These are phyloP conservation scores for Brenthis ino DNA, from an alignment of 2,888 invertebrate genomes.

Conservation along the genomic window DNA sequence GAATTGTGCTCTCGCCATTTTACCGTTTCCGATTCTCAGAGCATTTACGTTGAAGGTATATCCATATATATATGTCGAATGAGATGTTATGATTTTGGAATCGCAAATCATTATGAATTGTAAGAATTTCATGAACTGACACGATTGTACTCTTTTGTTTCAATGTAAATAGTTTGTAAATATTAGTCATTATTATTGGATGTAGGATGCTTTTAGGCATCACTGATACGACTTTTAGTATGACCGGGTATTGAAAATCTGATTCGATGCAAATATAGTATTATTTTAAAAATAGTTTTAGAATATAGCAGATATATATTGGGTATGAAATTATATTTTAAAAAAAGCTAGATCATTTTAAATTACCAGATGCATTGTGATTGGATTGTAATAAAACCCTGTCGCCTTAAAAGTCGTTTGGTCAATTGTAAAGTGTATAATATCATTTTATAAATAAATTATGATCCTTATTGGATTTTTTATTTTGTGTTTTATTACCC, in stretches of 20 bases:
- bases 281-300: constrained; percentile 29
- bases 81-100: not conserved
- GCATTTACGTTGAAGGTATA: constrained; percentile 33
- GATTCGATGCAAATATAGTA: constrained; percentile 33
- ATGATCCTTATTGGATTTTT: constrained; percentile 79
- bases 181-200: constrained; percentile 70
- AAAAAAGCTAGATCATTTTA: constrained; percentile 33
- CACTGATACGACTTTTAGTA: constrained; percentile 57
- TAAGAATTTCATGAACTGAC: constrained; percentile 30
- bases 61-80: not conserved
- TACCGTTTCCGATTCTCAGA: constrained; percentile 10
- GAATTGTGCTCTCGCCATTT: constrained; percentile 6
- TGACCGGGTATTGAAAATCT: constrained; percentile 53
- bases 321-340: constrained; percentile 32
- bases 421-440: constrained; percentile 81
- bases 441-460: constrained; percentile 79
- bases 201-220: constrained; percentile 66
- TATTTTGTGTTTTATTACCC: constrained; percentile 57
- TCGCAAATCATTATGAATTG: constrained; percentile 17
- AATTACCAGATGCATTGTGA: constrained; percentile 24
- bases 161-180: constrained; percentile 64
- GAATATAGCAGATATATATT: constrained; percentile 22
- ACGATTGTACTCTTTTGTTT: constrained; percentile 22
- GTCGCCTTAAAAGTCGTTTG: constrained; percentile 63
- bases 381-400: constrained; percentile 46